Evolutionary conservation across 2,888 invertebrate genomes (phyloP), one percentile per base, ranked within the genome.

Genomic region (Bimastos eiseni): DNA sequence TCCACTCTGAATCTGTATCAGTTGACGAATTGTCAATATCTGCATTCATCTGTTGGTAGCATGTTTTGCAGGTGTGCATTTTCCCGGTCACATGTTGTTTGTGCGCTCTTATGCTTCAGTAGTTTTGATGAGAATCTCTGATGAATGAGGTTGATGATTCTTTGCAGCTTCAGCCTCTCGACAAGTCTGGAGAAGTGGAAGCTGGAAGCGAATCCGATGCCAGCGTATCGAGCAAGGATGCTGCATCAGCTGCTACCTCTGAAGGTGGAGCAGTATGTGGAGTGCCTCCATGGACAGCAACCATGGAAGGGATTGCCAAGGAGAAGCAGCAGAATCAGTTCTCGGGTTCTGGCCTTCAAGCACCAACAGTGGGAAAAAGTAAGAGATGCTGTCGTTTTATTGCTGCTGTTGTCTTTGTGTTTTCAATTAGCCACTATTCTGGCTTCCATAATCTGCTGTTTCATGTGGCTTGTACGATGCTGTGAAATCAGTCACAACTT

Each of bases 331-430:
- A 90, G 70, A n/a, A n/a, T n/a, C n/a, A n/a, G n/a, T n/a, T n/a
- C n/a, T 91, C 91, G 24, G 93, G 92, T 88, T 94, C 94, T 33
- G 94, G 94, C 19, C 92, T 94, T 13, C 91, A 94, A 41, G 94
- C 94, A 34, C 94, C 94, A 24, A 93, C 92, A 93, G 93, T 93
- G 44, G 93, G 93, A 21, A 94, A 93, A 93, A 94, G 94, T 94
- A 93, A 91, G 92, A n/a, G n/a, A n/a, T n/a, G n/a, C n/a, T n/a
- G n/a, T n/a, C n/a, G n/a, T n/a, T n/a, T n/a, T n/a, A n/a, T n/a
- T n/a, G n/a, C 19, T 89, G 37, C 41, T 38, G 30, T 38, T 38
- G 21, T 34, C 34, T 55, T 30, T 55, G 24, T n/a, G n/a, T 55
- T 24, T 70, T 70, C n/a, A 70, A 6, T 8, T 55, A 17, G 70